These are phyloP conservation scores for Tadarida brasiliensis DNA, from an alignment of 2,797 vertebrate species.

Conservation along the genomic window DNA sequence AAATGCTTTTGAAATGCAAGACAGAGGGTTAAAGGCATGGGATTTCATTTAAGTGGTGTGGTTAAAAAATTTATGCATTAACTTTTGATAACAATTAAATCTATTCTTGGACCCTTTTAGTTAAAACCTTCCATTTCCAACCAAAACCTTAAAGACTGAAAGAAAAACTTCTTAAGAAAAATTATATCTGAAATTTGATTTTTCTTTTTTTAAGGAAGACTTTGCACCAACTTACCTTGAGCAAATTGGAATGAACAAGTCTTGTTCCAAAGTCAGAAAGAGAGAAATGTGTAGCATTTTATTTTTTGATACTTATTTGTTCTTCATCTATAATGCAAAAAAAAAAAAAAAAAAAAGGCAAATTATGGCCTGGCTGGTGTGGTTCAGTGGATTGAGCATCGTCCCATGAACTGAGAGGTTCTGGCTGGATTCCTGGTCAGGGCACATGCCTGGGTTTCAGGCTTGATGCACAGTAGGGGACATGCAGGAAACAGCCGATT, in stretches of 20 bases:
- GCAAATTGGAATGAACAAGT: constrained; percentile 13
- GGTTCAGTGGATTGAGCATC: too few species aligned
- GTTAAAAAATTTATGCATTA: constrained; percentile 63
- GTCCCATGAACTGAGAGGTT: too few species aligned
- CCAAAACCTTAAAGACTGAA: constrained; percentile 61
- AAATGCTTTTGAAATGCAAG: constrained; percentile 76
- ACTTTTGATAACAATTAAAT: constrained; percentile 59
- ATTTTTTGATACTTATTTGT: constrained; percentile 43
- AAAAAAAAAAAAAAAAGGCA: too few species aligned
- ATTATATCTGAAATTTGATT: constrained; percentile 37
- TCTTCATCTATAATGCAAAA: neutral
- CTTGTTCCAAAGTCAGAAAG: constrained; percentile 36
- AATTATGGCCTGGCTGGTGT: too few species aligned
- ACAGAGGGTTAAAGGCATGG: constrained; percentile 63
- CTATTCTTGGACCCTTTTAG: constrained; percentile 57
- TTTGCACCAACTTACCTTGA: constrained; percentile 28
- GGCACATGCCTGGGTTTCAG: too few species aligned
- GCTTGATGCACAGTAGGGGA: too few species aligned
- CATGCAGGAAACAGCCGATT: too few species aligned
- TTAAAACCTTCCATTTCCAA: constrained; percentile 73
- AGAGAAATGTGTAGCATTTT: constrained; percentile 20
- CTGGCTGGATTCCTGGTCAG: too few species aligned
- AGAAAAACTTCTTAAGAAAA: constrained; percentile 48
- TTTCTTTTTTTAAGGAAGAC: neutral
- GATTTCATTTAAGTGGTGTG: constrained; percentile 37